Percentiles rank a stretch among this genome's conserved stretches.
Conservation (phyloP, 2,113 vertebrate species). For the Caretta caretta region DNA sequence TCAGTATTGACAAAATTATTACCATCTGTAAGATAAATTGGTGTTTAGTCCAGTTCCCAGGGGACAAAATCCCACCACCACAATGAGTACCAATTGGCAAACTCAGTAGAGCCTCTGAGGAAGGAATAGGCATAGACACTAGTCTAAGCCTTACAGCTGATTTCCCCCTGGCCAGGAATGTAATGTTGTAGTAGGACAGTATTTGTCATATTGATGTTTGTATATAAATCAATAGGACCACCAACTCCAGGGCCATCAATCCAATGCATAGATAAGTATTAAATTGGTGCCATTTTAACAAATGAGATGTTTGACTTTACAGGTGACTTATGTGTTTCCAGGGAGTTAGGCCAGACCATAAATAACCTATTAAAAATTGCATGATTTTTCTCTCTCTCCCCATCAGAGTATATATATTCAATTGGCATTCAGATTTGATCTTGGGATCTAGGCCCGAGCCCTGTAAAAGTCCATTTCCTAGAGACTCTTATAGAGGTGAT, state of each 20-base stretch:
- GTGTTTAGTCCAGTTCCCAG: not conserved
- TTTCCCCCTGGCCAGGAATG: not conserved
- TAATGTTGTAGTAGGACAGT: not conserved
- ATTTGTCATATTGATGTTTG: not conserved
- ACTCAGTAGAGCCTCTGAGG: not conserved
- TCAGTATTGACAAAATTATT: rapidly evolving
- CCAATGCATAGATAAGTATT: not conserved
- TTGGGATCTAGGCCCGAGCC: not conserved
- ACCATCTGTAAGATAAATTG: not conserved
- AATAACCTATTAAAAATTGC: not conserved
- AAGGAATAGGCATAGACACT: not conserved
- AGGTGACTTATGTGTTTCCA: not conserved
- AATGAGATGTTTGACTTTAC: not conserved
- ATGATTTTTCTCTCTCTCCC: not conserved
- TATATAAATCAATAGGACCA: not conserved
- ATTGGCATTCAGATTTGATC: not conserved
- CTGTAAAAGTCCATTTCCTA: not conserved
- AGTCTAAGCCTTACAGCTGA: not conserved
- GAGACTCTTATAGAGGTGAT: not conserved
- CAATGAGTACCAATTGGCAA: not conserved
- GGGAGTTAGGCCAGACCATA: not conserved
- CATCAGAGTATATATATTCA: not conserved
- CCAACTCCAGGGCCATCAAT: not conserved
- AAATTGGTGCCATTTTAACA: not conserved
- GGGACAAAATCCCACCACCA: not conserved